Evolutionary conservation across 2,113 vertebrate genomes (phyloP).

Genomic region (Nycticorax nycticorax): DNA sequence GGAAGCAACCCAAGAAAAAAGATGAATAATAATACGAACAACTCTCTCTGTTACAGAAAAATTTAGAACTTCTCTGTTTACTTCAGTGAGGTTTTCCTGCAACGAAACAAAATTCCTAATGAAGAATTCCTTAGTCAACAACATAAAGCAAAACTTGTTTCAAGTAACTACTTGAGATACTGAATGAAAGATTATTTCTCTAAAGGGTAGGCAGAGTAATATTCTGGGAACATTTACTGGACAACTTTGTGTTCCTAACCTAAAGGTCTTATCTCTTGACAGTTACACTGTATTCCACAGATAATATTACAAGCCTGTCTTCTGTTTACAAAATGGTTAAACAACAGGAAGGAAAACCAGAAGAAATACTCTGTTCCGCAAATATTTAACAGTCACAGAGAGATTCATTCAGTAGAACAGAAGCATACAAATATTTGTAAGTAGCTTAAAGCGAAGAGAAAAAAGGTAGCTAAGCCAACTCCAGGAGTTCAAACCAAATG

Average conservation of each 20-base stretch:
- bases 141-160: neutral
- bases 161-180: neutral
- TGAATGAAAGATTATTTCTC: neutral
- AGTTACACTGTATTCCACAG: neutral
- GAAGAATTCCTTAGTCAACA: neutral
- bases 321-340: neutral
- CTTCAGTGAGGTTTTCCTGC: constrained; percentile 87
- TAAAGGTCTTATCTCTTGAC: neutral
- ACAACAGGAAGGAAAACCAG: neutral
- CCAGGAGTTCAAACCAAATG: neutral
- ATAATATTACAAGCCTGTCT: neutral
- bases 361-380: neutral
- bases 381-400: neutral
- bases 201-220: neutral
- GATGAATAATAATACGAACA: constrained; percentile 56
- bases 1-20: constrained; percentile 82
- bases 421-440: neutral
- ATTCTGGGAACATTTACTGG: neutral
- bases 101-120: neutral
- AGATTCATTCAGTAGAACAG: neutral
- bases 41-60: constrained; percentile 68
- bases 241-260: neutral
- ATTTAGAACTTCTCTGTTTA: constrained; percentile 45
- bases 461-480: neutral
- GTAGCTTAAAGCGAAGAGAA: neutral